Evolutionary conservation across 2,113 vertebrate genomes (phyloP).

Genomic region (Tyto alba): DNA sequence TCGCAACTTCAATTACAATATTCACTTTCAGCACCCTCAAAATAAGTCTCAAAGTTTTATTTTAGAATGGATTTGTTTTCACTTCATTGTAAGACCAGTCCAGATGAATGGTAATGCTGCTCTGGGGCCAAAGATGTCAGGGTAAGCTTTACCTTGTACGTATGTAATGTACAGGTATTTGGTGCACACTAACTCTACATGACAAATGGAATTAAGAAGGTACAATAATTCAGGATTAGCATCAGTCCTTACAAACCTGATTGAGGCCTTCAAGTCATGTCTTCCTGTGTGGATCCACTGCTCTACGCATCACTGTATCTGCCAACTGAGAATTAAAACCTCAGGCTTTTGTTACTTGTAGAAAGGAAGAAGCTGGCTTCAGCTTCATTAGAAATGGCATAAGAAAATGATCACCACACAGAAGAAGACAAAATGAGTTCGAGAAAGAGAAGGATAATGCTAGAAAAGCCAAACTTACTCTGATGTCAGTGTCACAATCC

Average conservation of each 20-base stretch:
- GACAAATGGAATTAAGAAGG: background rate
- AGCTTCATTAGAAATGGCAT: background rate
- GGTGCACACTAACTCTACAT: background rate
- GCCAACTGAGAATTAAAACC: background rate
- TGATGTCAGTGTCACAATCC: background rate
- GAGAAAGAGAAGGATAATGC: background rate
- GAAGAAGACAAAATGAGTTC: background rate
- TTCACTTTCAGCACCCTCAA: background rate
- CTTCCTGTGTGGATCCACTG: background rate
- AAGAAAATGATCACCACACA: background rate
- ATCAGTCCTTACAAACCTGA: background rate
- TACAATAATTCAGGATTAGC: background rate
- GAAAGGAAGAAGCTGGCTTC: background rate
- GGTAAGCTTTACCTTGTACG: accelerated
- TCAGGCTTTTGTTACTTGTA: background rate
- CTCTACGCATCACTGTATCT: background rate
- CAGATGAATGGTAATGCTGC: background rate
- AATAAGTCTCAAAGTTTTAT: background rate
- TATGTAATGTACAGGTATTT: background rate
- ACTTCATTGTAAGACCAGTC: background rate
- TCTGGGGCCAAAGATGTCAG: accelerated
- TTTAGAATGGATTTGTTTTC: background rate
- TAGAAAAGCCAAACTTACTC: background rate
- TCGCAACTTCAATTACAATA: too few relatives aligned
- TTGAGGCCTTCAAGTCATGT: background rate